Percentiles rank a stretch among this genome's conserved stretches.
These are phyloP conservation scores for Trichacis sp. DNA, from an alignment of 2,888 invertebrate species.

Conservation along the genomic window DNA sequence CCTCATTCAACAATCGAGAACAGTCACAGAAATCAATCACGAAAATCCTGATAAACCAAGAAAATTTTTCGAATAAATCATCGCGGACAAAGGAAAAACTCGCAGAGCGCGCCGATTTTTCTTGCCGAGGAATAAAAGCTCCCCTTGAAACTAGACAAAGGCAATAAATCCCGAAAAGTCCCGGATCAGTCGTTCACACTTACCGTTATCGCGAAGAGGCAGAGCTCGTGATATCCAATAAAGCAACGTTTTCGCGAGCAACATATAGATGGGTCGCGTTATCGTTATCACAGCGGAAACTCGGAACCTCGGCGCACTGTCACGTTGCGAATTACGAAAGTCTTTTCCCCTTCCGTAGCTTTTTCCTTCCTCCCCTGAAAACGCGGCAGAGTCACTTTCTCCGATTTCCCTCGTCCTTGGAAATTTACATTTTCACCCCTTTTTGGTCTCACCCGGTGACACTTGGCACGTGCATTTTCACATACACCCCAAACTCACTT, in stretches of 20 bases:
- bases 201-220: slow-evolving; percentile 21
- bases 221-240: slow-evolving; percentile 21
- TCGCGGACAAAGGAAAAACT: too few species aligned
- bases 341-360: slow-evolving; percentile 23
- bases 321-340: slow-evolving; percentile 25
- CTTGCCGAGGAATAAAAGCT: too few species aligned
- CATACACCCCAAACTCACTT: too few species aligned
- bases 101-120: too few species aligned
- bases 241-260: neutral
- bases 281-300: slow-evolving; percentile 17
- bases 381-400: too few species aligned
- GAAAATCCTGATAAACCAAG: too few species aligned
- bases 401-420: neutral
- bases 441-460: neutral
- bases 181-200: slow-evolving; percentile 11
- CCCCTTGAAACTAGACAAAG: neutral
- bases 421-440: neutral
- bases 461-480: too few species aligned
- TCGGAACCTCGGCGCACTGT: slow-evolving; percentile 8
- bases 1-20: too few species aligned
- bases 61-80: too few species aligned
- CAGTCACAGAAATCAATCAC: too few species aligned
- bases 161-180: neutral
- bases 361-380: too few species aligned
- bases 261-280: slow-evolving; percentile 4